These are phyloP conservation scores for Poecilia velifera DNA, from an alignment of 2,797 vertebrate species.

Conservation along the genomic window DNA sequence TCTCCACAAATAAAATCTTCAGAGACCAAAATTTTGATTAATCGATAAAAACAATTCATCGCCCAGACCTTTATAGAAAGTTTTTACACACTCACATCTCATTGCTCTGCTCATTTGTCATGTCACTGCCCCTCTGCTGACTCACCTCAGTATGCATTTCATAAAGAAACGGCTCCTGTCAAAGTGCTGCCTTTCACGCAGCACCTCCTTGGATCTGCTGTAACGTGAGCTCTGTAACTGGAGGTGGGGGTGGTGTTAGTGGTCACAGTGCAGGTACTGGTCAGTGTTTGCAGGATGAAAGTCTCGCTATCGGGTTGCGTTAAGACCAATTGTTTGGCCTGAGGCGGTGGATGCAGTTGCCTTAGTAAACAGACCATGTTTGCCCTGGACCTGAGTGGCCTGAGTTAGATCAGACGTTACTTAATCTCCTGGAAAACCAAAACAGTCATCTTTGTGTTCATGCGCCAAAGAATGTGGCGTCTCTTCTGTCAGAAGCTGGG, in stretches of 20 bases:
- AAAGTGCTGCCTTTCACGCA: slow-evolving; percentile 1
- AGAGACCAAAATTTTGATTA: no score
- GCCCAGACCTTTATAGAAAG: no score
- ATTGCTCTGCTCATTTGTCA: background rate
- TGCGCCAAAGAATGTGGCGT: background rate
- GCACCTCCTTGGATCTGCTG: background rate
- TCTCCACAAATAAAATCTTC: no score
- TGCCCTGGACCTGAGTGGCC: slow-evolving; percentile 24
- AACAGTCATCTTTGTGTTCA: slow-evolving; percentile 6
- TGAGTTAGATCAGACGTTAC: background rate
- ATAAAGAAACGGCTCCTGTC: background rate
- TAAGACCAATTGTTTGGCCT: slow-evolving; percentile 49
- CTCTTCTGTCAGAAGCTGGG: slow-evolving; percentile 12
- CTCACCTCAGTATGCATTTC: background rate
- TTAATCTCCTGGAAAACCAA: slow-evolving; percentile 8
- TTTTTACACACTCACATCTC: background rate
- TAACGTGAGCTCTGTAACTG: slow-evolving; percentile 43
- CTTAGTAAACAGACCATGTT: slow-evolving; percentile 43
- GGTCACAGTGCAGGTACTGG: slow-evolving; percentile 42
- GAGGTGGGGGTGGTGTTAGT: slow-evolving; percentile 20
- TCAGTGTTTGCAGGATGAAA: slow-evolving; percentile 57
- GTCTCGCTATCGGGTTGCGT: slow-evolving; percentile 60
- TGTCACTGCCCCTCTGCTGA: background rate
- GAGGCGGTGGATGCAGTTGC: slow-evolving; percentile 24
- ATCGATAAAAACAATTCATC: no score